Percentiles rank a stretch among this genome's conserved stretches.
Conservation (phyloP, 2,888 invertebrate species). For the Metalampra italica region DNA sequence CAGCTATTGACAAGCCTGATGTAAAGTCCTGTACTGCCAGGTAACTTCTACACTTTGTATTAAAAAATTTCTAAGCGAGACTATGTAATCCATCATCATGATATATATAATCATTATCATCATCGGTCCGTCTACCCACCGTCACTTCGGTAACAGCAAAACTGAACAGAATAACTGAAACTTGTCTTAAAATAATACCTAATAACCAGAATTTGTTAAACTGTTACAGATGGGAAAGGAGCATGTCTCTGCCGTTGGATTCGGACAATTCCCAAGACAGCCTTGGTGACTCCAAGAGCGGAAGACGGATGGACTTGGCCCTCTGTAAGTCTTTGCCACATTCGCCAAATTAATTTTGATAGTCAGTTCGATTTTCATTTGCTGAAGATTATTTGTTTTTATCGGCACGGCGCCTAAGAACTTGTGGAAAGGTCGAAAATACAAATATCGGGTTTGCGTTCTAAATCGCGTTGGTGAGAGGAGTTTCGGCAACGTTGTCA, state of each 20-base stretch:
- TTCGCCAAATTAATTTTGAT: conserved; percentile 32
- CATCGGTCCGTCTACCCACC: too few species aligned
- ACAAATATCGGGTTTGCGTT: conserved; percentile 34
- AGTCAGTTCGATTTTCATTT: conserved; percentile 70
- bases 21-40: conserved; percentile 69
- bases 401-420: conserved; percentile 67
- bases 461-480: conserved; percentile 30
- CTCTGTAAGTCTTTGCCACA: conserved; percentile 83
- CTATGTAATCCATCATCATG: too few species aligned
- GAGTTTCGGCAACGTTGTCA: conserved; percentile 37
- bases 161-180: too few species aligned
- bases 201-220: not conserved
- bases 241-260: conserved; percentile 83
- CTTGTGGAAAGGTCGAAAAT: conserved; percentile 42
- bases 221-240: conserved; percentile 81
- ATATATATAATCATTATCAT: not conserved
- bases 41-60: conserved; percentile 26
- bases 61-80: too few species aligned
- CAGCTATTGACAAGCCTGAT: conserved; percentile 53
- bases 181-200: too few species aligned
- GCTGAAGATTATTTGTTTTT: conserved; percentile 71
- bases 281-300: conserved; percentile 64
- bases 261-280: conserved; percentile 68
- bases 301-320: conserved; percentile 90
- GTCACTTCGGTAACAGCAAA: too few species aligned